A percentile compares a stretch with the other conserved stretches of the same genome.
phyloP scores from a whole-genome alignment of 1,140 invertebrate genomes.

The Vanessa tameamea region DNA sequence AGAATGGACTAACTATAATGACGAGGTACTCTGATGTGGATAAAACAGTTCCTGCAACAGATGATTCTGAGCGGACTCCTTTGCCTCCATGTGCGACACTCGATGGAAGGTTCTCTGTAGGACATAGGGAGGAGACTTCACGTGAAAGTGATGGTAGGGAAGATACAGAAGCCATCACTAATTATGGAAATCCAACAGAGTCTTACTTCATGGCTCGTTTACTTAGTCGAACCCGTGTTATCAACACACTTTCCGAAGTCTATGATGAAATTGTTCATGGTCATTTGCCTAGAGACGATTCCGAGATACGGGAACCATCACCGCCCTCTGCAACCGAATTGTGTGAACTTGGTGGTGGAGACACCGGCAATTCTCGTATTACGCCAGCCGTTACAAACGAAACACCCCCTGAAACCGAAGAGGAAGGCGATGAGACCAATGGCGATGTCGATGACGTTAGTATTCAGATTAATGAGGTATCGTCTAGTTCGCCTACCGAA shows the following conservation, averaged over 20 bases:
- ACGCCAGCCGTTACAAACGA: slow-evolving; percentile 10
- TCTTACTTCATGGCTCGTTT: slow-evolving; percentile 76
- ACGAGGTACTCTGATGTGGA: slow-evolving; percentile 70
- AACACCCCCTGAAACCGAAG: slow-evolving; percentile 28
- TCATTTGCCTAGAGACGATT: slow-evolving; percentile 20
- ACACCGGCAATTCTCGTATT: slow-evolving; percentile 14
- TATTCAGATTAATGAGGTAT: slow-evolving; percentile 84
- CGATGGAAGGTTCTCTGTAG: slow-evolving; percentile 57
- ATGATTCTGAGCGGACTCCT: slow-evolving; percentile 41
- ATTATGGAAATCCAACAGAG: slow-evolving; percentile 77
- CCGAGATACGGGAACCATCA: slow-evolving; percentile 43
- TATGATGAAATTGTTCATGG: slow-evolving; percentile 63
- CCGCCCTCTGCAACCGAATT: slow-evolving; percentile 45
- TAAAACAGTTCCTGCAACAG: slow-evolving; percentile 40
- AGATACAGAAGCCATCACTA: slow-evolving; percentile 57
- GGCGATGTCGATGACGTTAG: slow-evolving; percentile 60
- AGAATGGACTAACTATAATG: slow-evolving; percentile 74
- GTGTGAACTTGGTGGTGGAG: slow-evolving; percentile 40
- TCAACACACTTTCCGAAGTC: slow-evolving; percentile 69
- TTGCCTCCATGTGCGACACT: slow-evolving; percentile 64
- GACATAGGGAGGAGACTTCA: slow-evolving; percentile 41
- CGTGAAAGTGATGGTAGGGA: slow-evolving; percentile 42
- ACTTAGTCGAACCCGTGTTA: slow-evolving; percentile 63
- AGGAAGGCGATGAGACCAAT: slow-evolving; percentile 26
- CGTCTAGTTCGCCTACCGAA: slow-evolving; percentile 78